Evolutionary conservation across 2,113 vertebrate species (phyloP), one percentile per base, ranked within the genome.

Genomic region (Baryphthengus martii): DNA sequence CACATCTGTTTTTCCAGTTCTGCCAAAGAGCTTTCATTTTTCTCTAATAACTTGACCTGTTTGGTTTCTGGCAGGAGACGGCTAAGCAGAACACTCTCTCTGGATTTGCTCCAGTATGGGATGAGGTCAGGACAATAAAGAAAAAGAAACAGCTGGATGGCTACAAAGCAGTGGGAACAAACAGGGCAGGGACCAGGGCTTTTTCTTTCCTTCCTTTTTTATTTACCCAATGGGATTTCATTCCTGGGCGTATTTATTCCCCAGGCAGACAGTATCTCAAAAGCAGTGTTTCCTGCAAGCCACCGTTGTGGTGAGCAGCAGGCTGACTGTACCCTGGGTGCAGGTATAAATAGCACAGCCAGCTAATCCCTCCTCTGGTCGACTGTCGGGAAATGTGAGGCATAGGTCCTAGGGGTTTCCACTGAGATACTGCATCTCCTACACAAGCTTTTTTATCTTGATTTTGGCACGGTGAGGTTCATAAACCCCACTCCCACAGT

Each of bases 1-100:
- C 95, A 98, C 96, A 96, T 97, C 97, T 97, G 97, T 85, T 97
- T 97, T 93, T 86, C 45, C 90, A 85, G 88, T 94, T 97, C 92
- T 97, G 96, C 94, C 96, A 95, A 96, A 95, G 86, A 96, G 72
- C 91, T 93, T 93, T 94, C 76, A 77, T 97, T 97, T 97, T 90
- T 94, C 89, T 94, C 96, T 95, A 85, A 96, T 94, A 97, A 97
- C 85, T 76, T 96, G 97, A 98, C 97, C 97, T 97, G 90, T 88
- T 96, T 85, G 59, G 50, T 96, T 97, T 96, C 96, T 97, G 97
- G 95, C 97, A 96, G 87, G 89, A 77, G 75, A 75, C 39, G 6
- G 88, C 66, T 70, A 93, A 94, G 89, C 88, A 65, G 66, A 97
- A 83, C 89, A 77, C 76, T 96, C 76, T 96, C 78, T 68, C 93